phyloP scores from a whole-genome alignment of 2,797 vertebrate genomes.

The Eleutherodactylus coqui region DNA sequence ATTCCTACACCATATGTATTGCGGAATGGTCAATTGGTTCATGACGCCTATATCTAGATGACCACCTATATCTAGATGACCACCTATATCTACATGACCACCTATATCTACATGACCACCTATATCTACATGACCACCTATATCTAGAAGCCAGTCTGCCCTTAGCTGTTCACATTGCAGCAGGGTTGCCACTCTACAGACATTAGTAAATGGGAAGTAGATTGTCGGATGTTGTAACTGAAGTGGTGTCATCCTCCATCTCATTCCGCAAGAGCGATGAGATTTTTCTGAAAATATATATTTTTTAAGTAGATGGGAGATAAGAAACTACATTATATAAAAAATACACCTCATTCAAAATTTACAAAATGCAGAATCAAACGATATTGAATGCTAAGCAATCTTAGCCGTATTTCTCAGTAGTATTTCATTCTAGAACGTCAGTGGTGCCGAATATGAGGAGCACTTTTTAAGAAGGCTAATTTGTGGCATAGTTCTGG shows the following conservation, averaged over 20 bases:
- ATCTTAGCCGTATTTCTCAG: neutral
- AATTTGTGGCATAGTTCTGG: conserved; percentile 45
- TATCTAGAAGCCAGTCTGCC: too few species aligned
- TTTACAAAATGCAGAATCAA: neutral
- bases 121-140: too few species aligned
- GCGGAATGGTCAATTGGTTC: too few species aligned
- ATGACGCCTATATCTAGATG: too few species aligned
- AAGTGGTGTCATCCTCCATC: neutral
- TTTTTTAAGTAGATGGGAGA: neutral
- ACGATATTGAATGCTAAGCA: neutral
- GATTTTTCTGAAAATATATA: neutral
- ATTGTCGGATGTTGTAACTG: neutral
- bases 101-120: too few species aligned
- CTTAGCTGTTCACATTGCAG: neutral
- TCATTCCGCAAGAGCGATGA: too few species aligned
- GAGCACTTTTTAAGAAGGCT: conserved; percentile 41
- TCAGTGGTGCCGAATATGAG: conserved; percentile 17
- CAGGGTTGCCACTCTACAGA: neutral
- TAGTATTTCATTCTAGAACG: conserved; percentile 36
- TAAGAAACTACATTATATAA: neutral
- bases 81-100: too few species aligned
- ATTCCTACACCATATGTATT: too few species aligned
- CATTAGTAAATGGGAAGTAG: neutral
- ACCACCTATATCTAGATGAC: too few species aligned
- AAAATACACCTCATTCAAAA: neutral